Percentiles rank a stretch among this genome's conserved stretches.
Conservation (phyloP, 2,888 invertebrate species). For the Papilio protenor region DNA sequence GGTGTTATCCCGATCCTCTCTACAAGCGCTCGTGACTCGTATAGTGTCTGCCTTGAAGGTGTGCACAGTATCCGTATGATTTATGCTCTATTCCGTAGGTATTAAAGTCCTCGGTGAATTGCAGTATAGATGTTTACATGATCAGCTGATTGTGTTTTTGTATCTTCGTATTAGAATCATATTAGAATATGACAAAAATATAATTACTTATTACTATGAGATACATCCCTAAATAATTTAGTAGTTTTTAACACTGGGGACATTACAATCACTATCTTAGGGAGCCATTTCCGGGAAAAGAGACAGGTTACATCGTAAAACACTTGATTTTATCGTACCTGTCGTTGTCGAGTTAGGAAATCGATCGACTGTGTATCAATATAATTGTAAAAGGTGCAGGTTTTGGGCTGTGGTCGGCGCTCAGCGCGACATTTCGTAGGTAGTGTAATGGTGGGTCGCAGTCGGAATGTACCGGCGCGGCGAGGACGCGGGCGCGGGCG, state of each 20-base stretch:
- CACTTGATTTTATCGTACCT: neutral
- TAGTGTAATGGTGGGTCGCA: slow-evolving; percentile 41
- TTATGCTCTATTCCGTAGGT: slow-evolving; percentile 41
- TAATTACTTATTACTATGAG: slow-evolving; percentile 11
- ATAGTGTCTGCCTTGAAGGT: slow-evolving; percentile 24
- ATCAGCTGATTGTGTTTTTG: slow-evolving; percentile 76
- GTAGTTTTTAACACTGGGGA: neutral
- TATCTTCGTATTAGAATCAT: slow-evolving; percentile 61
- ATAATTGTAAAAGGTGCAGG: slow-evolving; percentile 35
- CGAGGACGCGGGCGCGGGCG: slow-evolving; percentile 47
- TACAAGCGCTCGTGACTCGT: neutral
- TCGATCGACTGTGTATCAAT: slow-evolving; percentile 5
- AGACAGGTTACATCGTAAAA: slow-evolving; percentile 12
- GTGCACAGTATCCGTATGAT: slow-evolving; percentile 31
- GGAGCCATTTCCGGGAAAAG: slow-evolving; percentile 11
- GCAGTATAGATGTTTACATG: slow-evolving; percentile 73
- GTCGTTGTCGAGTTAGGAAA: neutral
- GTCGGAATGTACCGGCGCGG: slow-evolving; percentile 49
- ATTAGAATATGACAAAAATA: slow-evolving; percentile 55
- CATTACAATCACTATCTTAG: neutral
- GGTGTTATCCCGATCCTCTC: neutral
- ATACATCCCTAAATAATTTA: neutral
- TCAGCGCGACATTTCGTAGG: slow-evolving; percentile 36
- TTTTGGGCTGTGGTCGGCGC: slow-evolving; percentile 30
- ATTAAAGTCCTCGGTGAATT: slow-evolving; percentile 42